These are phyloP conservation scores for Caenorhabditis sp. DNA, from an alignment of 2,888 invertebrate genomes.

Conservation along the genomic window DNA sequence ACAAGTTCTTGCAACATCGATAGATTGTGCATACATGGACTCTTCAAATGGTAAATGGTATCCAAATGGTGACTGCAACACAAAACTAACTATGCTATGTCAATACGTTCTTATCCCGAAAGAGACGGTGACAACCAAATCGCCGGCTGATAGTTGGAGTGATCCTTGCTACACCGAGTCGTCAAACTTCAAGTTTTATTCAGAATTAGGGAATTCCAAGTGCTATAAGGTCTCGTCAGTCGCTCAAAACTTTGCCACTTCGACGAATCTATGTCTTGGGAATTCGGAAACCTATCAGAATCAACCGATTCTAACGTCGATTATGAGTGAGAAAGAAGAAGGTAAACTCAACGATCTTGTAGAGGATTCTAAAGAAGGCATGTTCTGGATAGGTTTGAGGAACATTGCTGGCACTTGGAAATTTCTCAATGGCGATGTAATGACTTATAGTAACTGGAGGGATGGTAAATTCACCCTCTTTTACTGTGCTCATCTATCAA, in stretches of 20 bases:
- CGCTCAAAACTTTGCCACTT: not conserved
- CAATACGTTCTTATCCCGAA: not conserved
- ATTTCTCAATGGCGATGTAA: constrained; percentile 24
- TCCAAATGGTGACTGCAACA: not conserved
- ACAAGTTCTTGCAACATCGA: not conserved
- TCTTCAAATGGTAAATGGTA: constrained; percentile 1
- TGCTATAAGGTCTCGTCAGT: constrained; percentile 3
- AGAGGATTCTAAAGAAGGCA: constrained; percentile 9
- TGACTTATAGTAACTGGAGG: not conserved
- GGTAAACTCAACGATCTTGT: not conserved
- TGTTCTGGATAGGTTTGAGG: constrained; percentile 36
- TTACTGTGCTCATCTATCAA: too few relatives aligned
- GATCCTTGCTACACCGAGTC: not conserved
- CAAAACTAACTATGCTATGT: not conserved
- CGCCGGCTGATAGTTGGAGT: not conserved
- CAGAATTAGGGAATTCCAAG: not conserved
- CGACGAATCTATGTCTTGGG: not conserved
- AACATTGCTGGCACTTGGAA: constrained; percentile 20
- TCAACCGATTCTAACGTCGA: constrained; percentile 1
- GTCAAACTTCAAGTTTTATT: not conserved
- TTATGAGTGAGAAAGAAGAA: not conserved
- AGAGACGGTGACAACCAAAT: not conserved
- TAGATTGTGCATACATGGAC: constrained; percentile 7
- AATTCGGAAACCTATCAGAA: not conserved
- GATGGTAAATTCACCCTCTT: too few relatives aligned